phyloP scores from a whole-genome alignment of 1,140 invertebrate genomes.

The Rhysida immarginata region DNA sequence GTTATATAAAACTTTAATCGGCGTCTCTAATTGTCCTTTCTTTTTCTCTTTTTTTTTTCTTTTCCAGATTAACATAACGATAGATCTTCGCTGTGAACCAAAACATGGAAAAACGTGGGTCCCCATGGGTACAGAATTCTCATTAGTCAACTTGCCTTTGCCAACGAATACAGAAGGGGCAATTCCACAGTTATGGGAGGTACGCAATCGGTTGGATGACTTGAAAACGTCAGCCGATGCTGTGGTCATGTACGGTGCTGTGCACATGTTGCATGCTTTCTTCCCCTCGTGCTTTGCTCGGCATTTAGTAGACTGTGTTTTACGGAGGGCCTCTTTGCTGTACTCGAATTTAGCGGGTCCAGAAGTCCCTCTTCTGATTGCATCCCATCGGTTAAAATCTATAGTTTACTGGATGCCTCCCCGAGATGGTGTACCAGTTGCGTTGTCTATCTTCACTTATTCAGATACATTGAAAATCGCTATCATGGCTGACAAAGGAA shows the following conservation, averaged over 20 bases:
- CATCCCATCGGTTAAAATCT: conserved; percentile 30
- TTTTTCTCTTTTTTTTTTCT: not conserved
- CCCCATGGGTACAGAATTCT: conserved; percentile 30
- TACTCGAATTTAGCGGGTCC: conserved; percentile 38
- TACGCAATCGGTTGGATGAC: conserved; percentile 34
- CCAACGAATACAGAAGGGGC: conserved; percentile 39
- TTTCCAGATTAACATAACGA: conserved; percentile 29
- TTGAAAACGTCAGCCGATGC: conserved; percentile 37
- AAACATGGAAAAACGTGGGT: conserved; percentile 17
- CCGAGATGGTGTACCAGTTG: conserved; percentile 30
- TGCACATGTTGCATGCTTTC: conserved; percentile 28
- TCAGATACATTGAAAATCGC: conserved; percentile 35
- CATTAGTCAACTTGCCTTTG: conserved; percentile 32
- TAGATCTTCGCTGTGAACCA: conserved; percentile 31
- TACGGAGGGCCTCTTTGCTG: conserved; percentile 26
- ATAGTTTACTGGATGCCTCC: conserved; percentile 35
- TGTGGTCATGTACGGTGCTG: conserved; percentile 35
- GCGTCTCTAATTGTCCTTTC: too few species aligned
- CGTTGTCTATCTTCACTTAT: conserved; percentile 38
- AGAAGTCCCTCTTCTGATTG: conserved; percentile 27
- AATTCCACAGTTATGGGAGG: conserved; percentile 43
- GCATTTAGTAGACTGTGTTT: conserved; percentile 18
- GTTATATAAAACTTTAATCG: too few species aligned
- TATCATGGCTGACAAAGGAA: conserved; percentile 32
- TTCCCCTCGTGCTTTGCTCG: conserved; percentile 22